Percentiles rank a stretch among this genome's conserved stretches.
Conservation (phyloP, 2,797 vertebrate genomes). For the Mormyrops attenuatus region DNA sequence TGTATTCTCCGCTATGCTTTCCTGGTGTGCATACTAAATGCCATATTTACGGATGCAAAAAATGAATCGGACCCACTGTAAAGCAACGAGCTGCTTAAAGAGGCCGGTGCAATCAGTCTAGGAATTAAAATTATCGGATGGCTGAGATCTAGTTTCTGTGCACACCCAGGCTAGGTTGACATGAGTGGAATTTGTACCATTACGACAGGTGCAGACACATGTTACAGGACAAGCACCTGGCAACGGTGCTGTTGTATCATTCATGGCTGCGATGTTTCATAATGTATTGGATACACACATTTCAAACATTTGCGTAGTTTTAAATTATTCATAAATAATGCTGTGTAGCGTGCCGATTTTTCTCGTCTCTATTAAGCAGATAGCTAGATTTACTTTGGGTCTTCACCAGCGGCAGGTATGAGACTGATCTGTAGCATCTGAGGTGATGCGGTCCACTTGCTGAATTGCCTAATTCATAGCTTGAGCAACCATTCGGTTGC, state of each 20-base stretch:
- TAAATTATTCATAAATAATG: not conserved
- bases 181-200: not conserved
- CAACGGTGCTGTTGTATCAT: not conserved
- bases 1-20: not conserved
- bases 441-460: not conserved
- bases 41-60: not conserved
- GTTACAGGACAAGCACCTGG: not conserved
- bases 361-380: not conserved
- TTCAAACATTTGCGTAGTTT: not conserved
- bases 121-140: not conserved
- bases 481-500: not conserved
- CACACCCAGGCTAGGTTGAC: not conserved
- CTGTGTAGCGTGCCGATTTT: not conserved
- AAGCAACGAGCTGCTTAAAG: not conserved
- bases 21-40: not conserved
- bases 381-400: not conserved
- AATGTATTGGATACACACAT: not conserved
- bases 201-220: not conserved
- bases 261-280: not conserved
- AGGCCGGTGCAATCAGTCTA: not conserved
- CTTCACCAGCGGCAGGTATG: not conserved
- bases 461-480: not conserved
- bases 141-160: not conserved
- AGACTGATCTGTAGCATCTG: not conserved
- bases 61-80: not conserved